Percentiles rank a stretch among this genome's conserved stretches.
These are phyloP conservation scores for Diorhabda elongata DNA, from an alignment of 1,140 invertebrate genomes.

Conservation along the genomic window DNA sequence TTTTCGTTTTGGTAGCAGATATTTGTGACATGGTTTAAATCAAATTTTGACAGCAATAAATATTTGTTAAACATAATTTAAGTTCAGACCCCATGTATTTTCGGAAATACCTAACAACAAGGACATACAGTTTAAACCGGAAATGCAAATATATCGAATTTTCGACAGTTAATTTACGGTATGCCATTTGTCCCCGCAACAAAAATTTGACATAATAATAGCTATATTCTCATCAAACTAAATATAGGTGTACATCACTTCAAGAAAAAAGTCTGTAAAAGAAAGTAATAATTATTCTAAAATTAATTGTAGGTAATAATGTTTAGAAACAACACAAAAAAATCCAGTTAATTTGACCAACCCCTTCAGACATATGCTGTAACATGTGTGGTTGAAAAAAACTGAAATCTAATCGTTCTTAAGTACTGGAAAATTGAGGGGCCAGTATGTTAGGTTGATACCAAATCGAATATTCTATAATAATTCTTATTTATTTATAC, in stretches of 20 bases:
- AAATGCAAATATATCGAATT: neutral
- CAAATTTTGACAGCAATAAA: too few relatives aligned
- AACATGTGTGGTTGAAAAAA: conserved; percentile 1
- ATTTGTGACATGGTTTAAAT: too few relatives aligned
- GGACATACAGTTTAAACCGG: neutral
- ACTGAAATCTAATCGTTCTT: neutral
- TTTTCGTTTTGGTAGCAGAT: too few relatives aligned
- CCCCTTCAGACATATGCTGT: neutral
- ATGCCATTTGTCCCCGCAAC: neutral
- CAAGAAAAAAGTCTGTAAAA: neutral
- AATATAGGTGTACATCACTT: neutral
- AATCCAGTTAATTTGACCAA: neutral
- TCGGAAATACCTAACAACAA: too few relatives aligned
- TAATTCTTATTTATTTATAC: too few relatives aligned
- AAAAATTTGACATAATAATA: neutral
- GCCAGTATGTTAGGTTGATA: too few relatives aligned
- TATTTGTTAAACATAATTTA: too few relatives aligned
- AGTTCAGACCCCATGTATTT: too few relatives aligned
- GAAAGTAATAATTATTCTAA: conserved; percentile 10
- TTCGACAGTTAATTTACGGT: neutral
- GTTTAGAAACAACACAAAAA: neutral
- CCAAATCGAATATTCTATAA: too few relatives aligned
- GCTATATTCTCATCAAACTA: neutral
- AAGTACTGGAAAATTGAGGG: too few relatives aligned
- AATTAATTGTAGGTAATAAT: conserved; percentile 16